Base-by-base conservation (phyloP, 2,797 vertebrate species). In the Sebastiscus tertius region DNA sequence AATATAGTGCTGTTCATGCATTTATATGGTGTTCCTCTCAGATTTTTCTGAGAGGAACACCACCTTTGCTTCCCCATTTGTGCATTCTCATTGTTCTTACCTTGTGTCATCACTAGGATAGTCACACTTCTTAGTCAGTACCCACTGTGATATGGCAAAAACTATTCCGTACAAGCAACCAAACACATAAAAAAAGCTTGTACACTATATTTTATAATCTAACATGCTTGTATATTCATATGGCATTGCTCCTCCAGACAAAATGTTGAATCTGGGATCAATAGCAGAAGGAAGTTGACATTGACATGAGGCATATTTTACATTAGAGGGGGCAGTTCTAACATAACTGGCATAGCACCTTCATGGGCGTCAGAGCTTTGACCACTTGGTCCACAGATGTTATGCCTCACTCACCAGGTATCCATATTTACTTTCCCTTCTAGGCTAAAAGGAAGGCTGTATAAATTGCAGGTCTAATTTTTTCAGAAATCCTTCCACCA, bases 351-450 rank as follows among this genome's bases (percentile, higher is more conserved):
- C 31, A 54, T 26, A 16, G 26, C 1, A 22, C 29, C 8, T 61
- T 36, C 67, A 72, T 55, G 31, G 49, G 9, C 64, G 3, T 54
- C 52, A 64, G 46, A 70, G 34, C 22, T 54, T 55, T 74, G 36
- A 74, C 60, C 64, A 73, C 64, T 63, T 63, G 2, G 8, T 59
- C n/a, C 73, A 58, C 72, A 82, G 63, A 42, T 42, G 61, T 72
- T 78, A 18, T 26, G 26, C 36, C 36, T 67, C 71, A 75, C 66
- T 71, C 71, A 66, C 8, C 27, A 33, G 36, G 34, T 59, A 33
- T 27, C 34, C 49, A 33, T 58, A n/a, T 64, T 63, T 77, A 70
- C 33, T 70, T 49, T 70, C n/a, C 58, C 29, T 61, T 73, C 24
- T 24, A 8, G 18, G 52, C 46, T 80, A 24, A 74, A 70, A 27